Evolutionary conservation across 2,888 invertebrate species (phyloP), one percentile per base, ranked within the genome.

Genomic region (Eumerus sabulonum): DNA sequence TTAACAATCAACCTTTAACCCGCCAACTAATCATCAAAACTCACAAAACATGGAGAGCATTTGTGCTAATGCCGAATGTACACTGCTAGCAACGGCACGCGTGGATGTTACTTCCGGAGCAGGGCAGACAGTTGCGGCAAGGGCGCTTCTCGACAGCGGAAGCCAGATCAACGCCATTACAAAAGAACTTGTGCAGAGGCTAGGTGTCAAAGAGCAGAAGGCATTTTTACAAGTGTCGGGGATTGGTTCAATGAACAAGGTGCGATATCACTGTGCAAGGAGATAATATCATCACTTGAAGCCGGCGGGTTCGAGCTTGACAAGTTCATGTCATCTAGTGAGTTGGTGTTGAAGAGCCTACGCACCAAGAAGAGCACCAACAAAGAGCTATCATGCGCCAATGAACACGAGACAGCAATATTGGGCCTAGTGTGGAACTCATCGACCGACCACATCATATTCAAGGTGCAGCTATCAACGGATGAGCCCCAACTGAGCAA

Each of bases 61-160:
- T 3, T 11, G 44, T 27, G 27, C 7, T 27, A 27, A 40, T 5
- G 5, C 11, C 12, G n/a, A 17, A 13, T 2, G 44, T 12, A 14
- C 59, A 47, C n/a, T 36, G 17, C 5, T 59, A 9, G 59, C 47
- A 1, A 59, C 47, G n/a, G 47, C 36, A 17, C 13, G 17, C 11
- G 16, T 47, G 4, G 13, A 16, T 2, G 36, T 38, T n/a, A 36
- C 1, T 4, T 14, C 13, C 9, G 48, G 47, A 13, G n/a, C 47
- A 9, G 48, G 17, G 17, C 36, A n/a, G 9, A 47, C 47, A 9
- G 5, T 38, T 2, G 9, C n/a, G 13, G 17, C n/a, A 11, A n/a
- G 47, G 16, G 57, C 57, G n/a, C 27, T 59, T 13, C 57, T 59
- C 1, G 36, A 59, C 47, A 59, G 57, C 9, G 47, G 57, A 1